phyloP scores from a whole-genome alignment of 2,797 vertebrate species.

The Smutsia temminckii region DNA sequence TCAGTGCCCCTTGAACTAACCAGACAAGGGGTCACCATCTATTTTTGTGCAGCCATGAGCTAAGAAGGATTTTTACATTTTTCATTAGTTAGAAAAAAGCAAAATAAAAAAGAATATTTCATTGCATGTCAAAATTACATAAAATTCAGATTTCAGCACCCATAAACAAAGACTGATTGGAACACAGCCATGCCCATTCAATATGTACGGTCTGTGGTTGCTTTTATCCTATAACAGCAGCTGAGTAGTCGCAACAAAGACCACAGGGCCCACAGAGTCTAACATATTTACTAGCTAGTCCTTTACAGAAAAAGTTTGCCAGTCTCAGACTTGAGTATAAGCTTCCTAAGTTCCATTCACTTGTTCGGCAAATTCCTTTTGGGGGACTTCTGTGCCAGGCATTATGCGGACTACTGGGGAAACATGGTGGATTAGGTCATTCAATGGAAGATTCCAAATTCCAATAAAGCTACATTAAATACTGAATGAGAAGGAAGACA shows the following conservation, averaged over 20 bases:
- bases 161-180: background rate
- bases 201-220: background rate
- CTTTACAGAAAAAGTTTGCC: background rate
- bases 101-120: slow-evolving; percentile 2
- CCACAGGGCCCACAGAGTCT: background rate
- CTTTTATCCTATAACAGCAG: background rate
- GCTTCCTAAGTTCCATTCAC: background rate
- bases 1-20: too few species aligned
- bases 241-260: background rate
- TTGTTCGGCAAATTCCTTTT: background rate
- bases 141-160: background rate
- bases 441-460: background rate
- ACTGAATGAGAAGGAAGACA: background rate
- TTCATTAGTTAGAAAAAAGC: background rate
- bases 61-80: background rate
- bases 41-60: background rate
- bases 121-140: background rate
- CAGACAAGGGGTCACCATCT: background rate
- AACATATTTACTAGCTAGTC: background rate
- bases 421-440: background rate
- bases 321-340: background rate
- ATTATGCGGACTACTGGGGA: background rate
- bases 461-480: background rate
- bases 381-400: background rate
- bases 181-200: background rate